Evolutionary conservation across 2,113 vertebrate genomes (phyloP).

Genomic region (Spilogale gracilis): DNA sequence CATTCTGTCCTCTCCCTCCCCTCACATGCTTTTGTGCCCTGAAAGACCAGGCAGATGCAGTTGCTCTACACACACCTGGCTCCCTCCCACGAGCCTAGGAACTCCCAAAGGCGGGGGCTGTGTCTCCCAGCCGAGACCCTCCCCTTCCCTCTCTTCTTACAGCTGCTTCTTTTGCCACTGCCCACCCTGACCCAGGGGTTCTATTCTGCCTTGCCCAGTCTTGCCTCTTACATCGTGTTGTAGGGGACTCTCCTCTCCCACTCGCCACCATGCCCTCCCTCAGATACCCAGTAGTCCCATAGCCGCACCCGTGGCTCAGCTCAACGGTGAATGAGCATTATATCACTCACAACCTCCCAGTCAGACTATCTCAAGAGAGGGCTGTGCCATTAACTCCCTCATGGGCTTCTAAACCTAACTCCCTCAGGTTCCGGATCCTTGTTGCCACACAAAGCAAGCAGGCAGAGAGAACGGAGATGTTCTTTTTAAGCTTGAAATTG

Average conservation of each 20-base stretch:
- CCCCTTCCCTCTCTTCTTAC: not conserved
- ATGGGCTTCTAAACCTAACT: not conserved
- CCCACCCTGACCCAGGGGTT: not conserved
- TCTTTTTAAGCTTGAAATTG: constrained; percentile 22
- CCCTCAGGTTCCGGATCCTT: not conserved
- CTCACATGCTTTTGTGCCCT: not conserved
- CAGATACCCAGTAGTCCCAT: constrained; percentile 8
- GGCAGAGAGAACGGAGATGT: not conserved
- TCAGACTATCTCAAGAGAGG: not conserved
- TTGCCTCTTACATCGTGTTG: not conserved
- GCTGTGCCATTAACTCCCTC: not conserved
- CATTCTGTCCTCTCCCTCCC: not conserved
- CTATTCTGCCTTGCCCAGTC: not conserved
- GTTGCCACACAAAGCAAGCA: constrained; percentile 1
- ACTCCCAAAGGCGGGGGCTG: not conserved
- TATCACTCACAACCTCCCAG: not conserved
- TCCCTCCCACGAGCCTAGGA: not conserved
- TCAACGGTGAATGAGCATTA: not conserved
- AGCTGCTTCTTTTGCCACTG: not conserved
- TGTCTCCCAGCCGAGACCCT: not conserved
- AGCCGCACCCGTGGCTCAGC: not conserved
- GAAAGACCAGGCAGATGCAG: not conserved
- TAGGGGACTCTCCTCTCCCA: not conserved
- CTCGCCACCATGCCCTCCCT: not conserved
- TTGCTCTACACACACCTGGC: not conserved